Base-by-base conservation (phyloP, 1,140 invertebrate genomes). In the Heliconius hewitsoni region DNA sequence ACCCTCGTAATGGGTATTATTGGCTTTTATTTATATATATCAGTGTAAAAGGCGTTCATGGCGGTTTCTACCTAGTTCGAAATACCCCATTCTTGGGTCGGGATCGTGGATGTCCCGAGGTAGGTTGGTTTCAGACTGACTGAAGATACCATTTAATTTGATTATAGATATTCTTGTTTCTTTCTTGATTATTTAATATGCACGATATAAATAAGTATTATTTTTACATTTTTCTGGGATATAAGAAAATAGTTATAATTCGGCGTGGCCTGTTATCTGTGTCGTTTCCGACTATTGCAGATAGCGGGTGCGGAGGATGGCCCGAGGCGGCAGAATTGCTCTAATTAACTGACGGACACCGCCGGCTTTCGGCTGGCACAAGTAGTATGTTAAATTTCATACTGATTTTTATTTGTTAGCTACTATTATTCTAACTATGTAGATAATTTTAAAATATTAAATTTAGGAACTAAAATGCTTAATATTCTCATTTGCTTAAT, bases 301-400 rank as follows among this genome's bases (percentile, higher is more conserved):
- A 94, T 94, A 94, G 90, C 91, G 90, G 84, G 85, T 84, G 89
- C 89, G 87, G 93, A 94, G 91, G 90, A 94, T 94, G 93, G 93
- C 90, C 88, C 86, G 86, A 85, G 83, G 84, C 87, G 86, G 88
- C 86, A 87, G 89, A 88, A 91, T 85, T 83, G 85, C 84, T 88
- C 86, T 91, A 87, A 90, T 90, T 91, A 92, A 94, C 88, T 93
- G 93, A 94, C 93, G 87, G 92, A 93, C 91, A 87, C 82, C 82
- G 93, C 91, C 89, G 92, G 91, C 91, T 90, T 84, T 82, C 88
- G 90, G 93, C 93, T 94, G 93, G 91, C 90, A 81, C 87, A 87
- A 90, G 90, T 87, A 90, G 91, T 93, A 93, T 83, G 91, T 93
- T 81, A 74, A 39, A 30, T 66, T 66, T 66, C 3, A 66, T 66